Percentiles rank a stretch among this genome's conserved stretches.
Conservation (phyloP, 2,888 invertebrate species). For the Colostygia pectinataria region DNA sequence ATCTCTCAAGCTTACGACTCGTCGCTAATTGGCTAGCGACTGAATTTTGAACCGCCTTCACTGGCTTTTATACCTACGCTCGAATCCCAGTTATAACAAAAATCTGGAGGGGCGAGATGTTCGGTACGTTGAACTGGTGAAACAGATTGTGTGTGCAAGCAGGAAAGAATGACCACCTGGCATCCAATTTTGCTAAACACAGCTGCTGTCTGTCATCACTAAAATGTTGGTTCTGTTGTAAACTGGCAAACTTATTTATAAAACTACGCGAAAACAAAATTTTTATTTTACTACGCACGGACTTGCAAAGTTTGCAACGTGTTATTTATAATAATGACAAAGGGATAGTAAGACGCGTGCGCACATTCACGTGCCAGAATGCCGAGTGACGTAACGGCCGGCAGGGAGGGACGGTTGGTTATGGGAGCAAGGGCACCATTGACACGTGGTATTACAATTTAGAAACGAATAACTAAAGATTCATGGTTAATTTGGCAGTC, state of each 20-base stretch:
- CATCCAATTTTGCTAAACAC: constrained; percentile 1
- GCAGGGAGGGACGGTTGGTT: too few species aligned
- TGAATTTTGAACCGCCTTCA: neutral
- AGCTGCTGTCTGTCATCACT: neutral
- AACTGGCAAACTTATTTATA: neutral
- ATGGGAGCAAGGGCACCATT: too few species aligned
- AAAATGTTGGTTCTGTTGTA: neutral
- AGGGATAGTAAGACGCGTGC: neutral
- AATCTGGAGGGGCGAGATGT: neutral
- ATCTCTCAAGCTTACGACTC: constrained; percentile 6
- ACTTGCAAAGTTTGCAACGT: neutral
- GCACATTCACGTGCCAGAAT: neutral
- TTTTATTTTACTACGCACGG: too few species aligned
- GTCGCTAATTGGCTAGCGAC: constrained; percentile 5
- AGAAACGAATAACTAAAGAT: too few species aligned
- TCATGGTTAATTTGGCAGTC: too few species aligned
- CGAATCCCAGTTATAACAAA: neutral
- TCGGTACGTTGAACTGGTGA: neutral
- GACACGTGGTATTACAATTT: too few species aligned
- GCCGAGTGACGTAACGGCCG: neutral
- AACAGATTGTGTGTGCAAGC: neutral
- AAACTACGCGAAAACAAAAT: too few species aligned
- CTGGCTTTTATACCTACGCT: constrained; percentile 2
- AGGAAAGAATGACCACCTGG: constrained; percentile 1
- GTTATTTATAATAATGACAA: constrained; percentile 1